Evolutionary conservation across 2,888 invertebrate species (phyloP).

Genomic region (Xylota sylvarum): DNA sequence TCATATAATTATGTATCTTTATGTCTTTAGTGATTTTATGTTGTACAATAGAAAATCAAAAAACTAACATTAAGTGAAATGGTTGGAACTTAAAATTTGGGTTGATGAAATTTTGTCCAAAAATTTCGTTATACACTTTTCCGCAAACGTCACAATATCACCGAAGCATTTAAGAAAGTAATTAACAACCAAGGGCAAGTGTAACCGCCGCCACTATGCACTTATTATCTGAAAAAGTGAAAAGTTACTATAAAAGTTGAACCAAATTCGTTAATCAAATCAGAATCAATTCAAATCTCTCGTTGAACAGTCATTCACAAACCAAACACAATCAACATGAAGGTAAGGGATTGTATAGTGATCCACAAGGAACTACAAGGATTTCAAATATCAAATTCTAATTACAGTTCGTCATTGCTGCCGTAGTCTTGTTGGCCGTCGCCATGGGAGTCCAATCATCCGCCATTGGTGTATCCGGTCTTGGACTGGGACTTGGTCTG

Average conservation of each 20-base stretch:
- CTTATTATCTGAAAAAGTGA: not conserved
- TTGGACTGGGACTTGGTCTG: constrained; percentile 25
- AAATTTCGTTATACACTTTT: not conserved
- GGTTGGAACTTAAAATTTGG: too few species aligned
- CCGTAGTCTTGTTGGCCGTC: constrained; percentile 82
- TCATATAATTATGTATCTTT: too few species aligned
- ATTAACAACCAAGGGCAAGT: not conserved
- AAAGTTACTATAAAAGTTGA: constrained; percentile 57
- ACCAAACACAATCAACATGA: constrained; percentile 56
- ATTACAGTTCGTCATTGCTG: constrained; percentile 80
- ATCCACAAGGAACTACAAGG: not conserved
- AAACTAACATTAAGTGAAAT: too few species aligned
- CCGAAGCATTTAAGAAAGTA: constrained; percentile 2
- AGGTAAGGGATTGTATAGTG: constrained; percentile 28
- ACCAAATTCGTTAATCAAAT: constrained; percentile 14
- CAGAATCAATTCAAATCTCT: constrained; percentile 47
- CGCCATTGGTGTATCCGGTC: constrained; percentile 78
- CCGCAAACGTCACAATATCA: not conserved
- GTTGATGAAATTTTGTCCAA: not conserved
- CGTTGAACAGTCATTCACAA: constrained; percentile 38
- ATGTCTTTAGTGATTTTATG: too few species aligned
- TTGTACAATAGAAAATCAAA: too few species aligned
- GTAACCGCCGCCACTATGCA: not conserved
- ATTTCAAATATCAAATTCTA: not conserved
- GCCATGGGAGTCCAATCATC: constrained; percentile 83